Conservation (phyloP, 2,888 invertebrate species). For the Scaptomyza polygonia region DNA sequence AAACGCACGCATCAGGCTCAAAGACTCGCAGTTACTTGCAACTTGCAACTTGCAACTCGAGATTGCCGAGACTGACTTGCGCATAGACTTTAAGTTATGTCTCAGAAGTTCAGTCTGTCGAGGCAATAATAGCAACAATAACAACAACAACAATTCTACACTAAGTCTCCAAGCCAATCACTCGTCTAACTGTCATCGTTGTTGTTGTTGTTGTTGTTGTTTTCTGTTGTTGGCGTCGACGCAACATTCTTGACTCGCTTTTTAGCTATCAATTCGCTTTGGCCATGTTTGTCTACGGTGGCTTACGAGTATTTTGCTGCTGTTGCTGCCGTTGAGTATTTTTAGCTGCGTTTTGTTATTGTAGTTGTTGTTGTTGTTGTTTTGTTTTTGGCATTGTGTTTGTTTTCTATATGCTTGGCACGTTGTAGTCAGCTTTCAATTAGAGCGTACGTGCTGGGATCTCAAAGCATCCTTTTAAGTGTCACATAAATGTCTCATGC, state of each 20-base stretch:
- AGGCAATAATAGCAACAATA: conserved; percentile 12
- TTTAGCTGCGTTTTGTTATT: conserved; percentile 32
- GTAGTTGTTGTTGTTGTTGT: background rate
- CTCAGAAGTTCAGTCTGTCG: conserved; percentile 45
- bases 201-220: conserved; percentile 36
- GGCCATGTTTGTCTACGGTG: conserved; percentile 51
- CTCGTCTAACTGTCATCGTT: conserved; percentile 64
- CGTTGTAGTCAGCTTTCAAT: conserved; percentile 72
- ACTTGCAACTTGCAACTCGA: conserved; percentile 34
- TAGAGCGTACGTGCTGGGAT: conserved; percentile 70
- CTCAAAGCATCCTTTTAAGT: conserved; percentile 73
- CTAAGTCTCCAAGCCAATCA: conserved; percentile 62
- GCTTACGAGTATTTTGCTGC: conserved; percentile 13
- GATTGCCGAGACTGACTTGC: conserved; percentile 53
- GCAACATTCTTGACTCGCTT: conserved; percentile 71
- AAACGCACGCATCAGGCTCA: conserved; percentile 81
- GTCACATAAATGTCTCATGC: conserved; percentile 75
- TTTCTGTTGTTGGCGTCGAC: conserved; percentile 49
- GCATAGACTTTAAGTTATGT: conserved; percentile 69
- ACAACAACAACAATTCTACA: conserved; percentile 34
- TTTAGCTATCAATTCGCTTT: conserved; percentile 62
- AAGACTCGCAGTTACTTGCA: conserved; percentile 10
- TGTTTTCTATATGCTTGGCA: conserved; percentile 52
- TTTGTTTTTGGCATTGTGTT: conserved; percentile 45
- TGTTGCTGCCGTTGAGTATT: conserved; percentile 33